Conservation (phyloP, 2,888 invertebrate genomes). For the Orthosia gothica region DNA sequence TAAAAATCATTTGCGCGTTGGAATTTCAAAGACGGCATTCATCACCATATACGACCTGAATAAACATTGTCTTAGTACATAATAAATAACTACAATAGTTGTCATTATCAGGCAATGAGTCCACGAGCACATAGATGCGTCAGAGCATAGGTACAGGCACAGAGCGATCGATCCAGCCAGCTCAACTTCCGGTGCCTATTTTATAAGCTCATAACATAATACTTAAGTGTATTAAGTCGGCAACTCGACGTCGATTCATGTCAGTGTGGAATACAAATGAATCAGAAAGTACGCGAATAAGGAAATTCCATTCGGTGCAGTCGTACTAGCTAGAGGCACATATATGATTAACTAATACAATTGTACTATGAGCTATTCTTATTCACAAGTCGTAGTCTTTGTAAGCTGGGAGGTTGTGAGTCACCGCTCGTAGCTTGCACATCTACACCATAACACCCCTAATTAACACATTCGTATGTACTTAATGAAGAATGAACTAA, state of each 20-base stretch:
- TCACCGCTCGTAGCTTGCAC: conserved; percentile 45
- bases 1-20: conserved; percentile 13
- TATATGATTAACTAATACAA: conserved; percentile 67
- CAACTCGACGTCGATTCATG: conserved; percentile 69
- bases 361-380: conserved; percentile 66
- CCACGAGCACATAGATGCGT: conserved; percentile 65
- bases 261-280: conserved; percentile 86
- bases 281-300: conserved; percentile 86
- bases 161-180: conserved; percentile 69
- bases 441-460: conserved; percentile 35
- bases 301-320: conserved; percentile 86
- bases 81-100: conserved; percentile 55
- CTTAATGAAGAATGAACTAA: conserved; percentile 55
- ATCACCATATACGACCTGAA: conserved; percentile 46
- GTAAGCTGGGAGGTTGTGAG: conserved; percentile 59
- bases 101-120: conserved; percentile 67
- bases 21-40: conserved; percentile 34
- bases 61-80: conserved; percentile 43
- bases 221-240: conserved; percentile 76
- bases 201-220: conserved; percentile 74
- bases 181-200: conserved; percentile 79
- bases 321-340: conserved; percentile 72
- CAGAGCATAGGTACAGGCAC: conserved; percentile 61
- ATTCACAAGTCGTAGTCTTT: conserved; percentile 69
- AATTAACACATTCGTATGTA: conserved; percentile 65